Evolutionary conservation across 2,113 vertebrate genomes (phyloP).

Genomic region (Dipodomys ordii): DNA sequence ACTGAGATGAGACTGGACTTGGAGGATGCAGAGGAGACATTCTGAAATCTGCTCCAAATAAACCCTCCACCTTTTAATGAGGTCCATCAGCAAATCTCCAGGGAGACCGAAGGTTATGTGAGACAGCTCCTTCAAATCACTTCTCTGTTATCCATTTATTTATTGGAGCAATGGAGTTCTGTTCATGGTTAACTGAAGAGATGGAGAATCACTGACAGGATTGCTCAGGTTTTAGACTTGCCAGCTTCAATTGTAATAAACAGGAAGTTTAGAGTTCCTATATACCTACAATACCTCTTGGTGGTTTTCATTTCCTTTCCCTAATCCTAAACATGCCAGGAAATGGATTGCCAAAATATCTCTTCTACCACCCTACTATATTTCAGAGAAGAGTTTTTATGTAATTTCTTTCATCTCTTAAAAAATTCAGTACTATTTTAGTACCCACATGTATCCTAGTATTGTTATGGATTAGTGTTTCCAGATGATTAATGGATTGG

Average conservation of each 20-base stretch:
- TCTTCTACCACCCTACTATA: not conserved
- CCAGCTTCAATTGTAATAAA: not conserved
- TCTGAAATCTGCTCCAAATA: not conserved
- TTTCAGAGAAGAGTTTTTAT: not conserved
- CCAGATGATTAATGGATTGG: not conserved
- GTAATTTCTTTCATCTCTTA: not conserved
- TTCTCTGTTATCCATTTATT: not conserved
- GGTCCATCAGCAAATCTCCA: not conserved
- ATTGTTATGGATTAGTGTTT: not conserved
- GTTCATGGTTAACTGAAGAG: not conserved
- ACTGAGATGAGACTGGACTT: not conserved
- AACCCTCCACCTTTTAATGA: not conserved
- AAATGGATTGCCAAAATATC: not conserved
- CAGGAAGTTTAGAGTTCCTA: not conserved
- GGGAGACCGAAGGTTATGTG: not conserved
- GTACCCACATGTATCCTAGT: not conserved
- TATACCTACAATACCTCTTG: not conserved
- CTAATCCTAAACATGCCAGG: not conserved
- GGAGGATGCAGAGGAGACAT: not conserved
- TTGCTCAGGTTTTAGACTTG: not conserved
- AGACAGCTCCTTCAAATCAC: not conserved
- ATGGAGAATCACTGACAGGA: not conserved
- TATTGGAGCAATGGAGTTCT: not conserved
- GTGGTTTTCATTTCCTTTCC: not conserved
- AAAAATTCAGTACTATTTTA: not conserved